Conservation (phyloP, 2,113 vertebrate species). For the Craseonycteris thonglongyai region DNA sequence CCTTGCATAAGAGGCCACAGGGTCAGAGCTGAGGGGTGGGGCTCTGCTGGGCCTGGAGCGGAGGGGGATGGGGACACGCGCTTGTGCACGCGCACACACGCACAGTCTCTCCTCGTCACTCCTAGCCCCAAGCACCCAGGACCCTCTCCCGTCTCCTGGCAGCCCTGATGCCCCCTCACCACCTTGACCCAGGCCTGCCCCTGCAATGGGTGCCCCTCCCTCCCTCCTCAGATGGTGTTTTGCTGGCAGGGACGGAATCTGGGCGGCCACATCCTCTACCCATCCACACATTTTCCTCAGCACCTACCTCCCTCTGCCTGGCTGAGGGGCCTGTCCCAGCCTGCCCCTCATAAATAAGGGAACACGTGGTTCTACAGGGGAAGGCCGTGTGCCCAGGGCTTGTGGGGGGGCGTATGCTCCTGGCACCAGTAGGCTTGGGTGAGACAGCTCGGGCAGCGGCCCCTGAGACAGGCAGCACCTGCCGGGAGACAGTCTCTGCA, state of each 20-base stretch:
- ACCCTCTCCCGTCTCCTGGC: not conserved
- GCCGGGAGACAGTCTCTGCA: not conserved
- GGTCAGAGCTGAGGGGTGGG: not conserved
- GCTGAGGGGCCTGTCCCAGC: slow-evolving; percentile 73
- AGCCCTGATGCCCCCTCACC: not conserved
- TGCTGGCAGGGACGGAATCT: slow-evolving; percentile 37
- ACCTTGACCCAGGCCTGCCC: slow-evolving; percentile 21
- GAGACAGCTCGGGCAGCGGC: not conserved
- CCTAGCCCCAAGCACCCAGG: not conserved
- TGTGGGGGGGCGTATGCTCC: slow-evolving; percentile 7
- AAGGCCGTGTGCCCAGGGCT: slow-evolving; percentile 29
- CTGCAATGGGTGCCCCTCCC: not conserved
- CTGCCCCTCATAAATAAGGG: slow-evolving; percentile 77
- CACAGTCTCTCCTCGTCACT: not conserved
- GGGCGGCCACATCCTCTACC: slow-evolving; percentile 9
- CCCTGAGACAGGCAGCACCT: not conserved
- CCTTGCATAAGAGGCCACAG: not conserved
- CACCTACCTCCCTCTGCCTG: slow-evolving; percentile 40
- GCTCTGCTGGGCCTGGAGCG: not conserved
- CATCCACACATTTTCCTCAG: slow-evolving; percentile 18
- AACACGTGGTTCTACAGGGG: slow-evolving; percentile 74
- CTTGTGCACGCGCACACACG: no score
- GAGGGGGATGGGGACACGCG: not conserved
- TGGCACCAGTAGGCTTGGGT: slow-evolving; percentile 4
- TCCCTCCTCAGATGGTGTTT: not conserved